phyloP scores from a whole-genome alignment of 2,888 invertebrate species.

The Drosophila imparisetae region DNA sequence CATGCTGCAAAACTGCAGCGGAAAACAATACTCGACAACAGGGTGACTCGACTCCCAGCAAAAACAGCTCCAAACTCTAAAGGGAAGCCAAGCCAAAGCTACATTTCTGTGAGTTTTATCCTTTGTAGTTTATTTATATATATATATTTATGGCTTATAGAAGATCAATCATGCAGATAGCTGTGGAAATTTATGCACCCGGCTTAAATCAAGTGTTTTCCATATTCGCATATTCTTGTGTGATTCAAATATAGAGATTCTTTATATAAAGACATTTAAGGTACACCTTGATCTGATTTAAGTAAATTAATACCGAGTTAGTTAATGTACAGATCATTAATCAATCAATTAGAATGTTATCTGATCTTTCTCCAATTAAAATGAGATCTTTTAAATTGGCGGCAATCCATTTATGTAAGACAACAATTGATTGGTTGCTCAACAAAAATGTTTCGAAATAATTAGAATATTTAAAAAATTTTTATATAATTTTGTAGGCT shows the following conservation, averaged over 20 bases:
- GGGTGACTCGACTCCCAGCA: conserved; percentile 25
- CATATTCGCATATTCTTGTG: neutral
- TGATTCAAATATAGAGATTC: neutral
- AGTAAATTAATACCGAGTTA: too few relatives aligned
- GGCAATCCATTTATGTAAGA: neutral
- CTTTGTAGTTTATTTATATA: neutral
- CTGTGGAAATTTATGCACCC: neutral
- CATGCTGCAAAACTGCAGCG: conserved; percentile 48
- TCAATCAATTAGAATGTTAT: too few relatives aligned
- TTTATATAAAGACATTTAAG: too few relatives aligned
- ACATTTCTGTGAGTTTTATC: neutral
- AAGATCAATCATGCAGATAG: neutral
- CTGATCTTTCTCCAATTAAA: too few relatives aligned
- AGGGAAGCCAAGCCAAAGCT: neutral
- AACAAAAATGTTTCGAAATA: neutral
- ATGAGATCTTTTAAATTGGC: too few relatives aligned
- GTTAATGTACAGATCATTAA: too few relatives aligned
- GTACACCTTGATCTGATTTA: neutral
- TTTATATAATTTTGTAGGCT: neutral
- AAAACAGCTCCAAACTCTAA: neutral
- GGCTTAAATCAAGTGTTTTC: neutral
- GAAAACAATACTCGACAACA: conserved; percentile 34
- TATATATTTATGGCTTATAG: neutral
- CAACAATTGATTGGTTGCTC: neutral
- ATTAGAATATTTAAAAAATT: neutral